Evolutionary conservation across 2,888 invertebrate species (phyloP).

Genomic region (Tridacna gigas): DNA sequence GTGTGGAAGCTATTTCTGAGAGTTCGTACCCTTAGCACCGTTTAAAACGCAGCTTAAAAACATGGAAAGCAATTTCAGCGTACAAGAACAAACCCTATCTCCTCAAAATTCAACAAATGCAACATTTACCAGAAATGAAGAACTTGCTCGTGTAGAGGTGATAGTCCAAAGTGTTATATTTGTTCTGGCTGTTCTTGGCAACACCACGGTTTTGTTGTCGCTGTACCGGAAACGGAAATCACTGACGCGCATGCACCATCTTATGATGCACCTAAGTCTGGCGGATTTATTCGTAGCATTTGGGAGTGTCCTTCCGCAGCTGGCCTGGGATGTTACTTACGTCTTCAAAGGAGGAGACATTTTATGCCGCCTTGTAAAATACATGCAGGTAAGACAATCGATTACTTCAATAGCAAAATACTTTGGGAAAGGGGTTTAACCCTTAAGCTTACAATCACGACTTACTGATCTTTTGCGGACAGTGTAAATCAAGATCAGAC

Average conservation of each 20-base stretch:
- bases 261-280: conserved; percentile 89
- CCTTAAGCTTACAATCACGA: too few species aligned
- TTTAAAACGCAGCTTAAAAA: not conserved
- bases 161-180: conserved; percentile 76
- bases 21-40: too few species aligned
- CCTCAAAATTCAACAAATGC: not conserved
- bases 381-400: conserved; percentile 86
- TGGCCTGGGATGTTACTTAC: conserved; percentile 79
- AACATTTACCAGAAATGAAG: conserved; percentile 21
- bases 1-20: too few species aligned
- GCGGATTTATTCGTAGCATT: conserved; percentile 90
- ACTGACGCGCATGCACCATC: conserved; percentile 89
- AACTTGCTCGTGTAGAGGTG: conserved; percentile 61
- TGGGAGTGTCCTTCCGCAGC: conserved; percentile 88
- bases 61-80: not conserved
- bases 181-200: conserved; percentile 78
- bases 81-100: not conserved
- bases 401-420: too few species aligned
- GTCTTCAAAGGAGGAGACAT: conserved; percentile 79
- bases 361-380: conserved; percentile 87
- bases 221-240: conserved; percentile 84
- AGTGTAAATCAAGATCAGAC: too few species aligned
- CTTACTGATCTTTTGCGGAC: too few species aligned
- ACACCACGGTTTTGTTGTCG: conserved; percentile 74
- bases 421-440: too few species aligned